Conservation (phyloP, 2,113 vertebrate genomes). For the Pterocles burchelli region DNA sequence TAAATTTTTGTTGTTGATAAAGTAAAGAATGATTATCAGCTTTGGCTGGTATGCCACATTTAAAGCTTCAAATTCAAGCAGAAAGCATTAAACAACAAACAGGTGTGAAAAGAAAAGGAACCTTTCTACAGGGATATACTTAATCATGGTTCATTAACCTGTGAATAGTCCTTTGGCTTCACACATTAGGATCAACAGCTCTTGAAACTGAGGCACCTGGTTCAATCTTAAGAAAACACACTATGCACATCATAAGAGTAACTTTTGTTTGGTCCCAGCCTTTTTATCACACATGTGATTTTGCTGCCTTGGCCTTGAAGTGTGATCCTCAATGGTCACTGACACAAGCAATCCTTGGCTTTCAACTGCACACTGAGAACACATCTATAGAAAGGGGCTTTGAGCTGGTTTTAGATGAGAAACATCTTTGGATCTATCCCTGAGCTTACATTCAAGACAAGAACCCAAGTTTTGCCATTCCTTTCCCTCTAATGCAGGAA, state of each 20-base stretch:
- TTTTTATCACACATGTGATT: neutral
- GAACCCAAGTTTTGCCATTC: neutral
- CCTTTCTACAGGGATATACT: neutral
- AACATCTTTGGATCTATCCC: neutral
- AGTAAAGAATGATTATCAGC: neutral
- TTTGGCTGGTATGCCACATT: neutral
- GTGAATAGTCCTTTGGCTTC: neutral
- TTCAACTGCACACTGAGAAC: neutral
- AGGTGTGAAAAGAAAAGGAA: neutral
- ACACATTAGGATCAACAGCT: neutral
- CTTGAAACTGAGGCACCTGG: neutral
- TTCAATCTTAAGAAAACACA: neutral
- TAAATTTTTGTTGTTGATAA: neutral
- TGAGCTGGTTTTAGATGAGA: neutral
- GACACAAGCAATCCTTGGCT: neutral
- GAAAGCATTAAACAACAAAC: neutral
- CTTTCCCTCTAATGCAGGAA: neutral
- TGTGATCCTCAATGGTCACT: neutral
- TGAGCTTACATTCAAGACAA: neutral
- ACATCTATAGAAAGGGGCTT: neutral
- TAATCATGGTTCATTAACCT: neutral
- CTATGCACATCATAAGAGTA: neutral
- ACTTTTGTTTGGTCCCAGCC: neutral
- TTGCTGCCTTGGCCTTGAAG: neutral
- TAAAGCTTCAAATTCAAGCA: neutral